These are phyloP conservation scores for Acleris cristana DNA, from an alignment of 2,888 invertebrate genomes.

Conservation along the genomic window DNA sequence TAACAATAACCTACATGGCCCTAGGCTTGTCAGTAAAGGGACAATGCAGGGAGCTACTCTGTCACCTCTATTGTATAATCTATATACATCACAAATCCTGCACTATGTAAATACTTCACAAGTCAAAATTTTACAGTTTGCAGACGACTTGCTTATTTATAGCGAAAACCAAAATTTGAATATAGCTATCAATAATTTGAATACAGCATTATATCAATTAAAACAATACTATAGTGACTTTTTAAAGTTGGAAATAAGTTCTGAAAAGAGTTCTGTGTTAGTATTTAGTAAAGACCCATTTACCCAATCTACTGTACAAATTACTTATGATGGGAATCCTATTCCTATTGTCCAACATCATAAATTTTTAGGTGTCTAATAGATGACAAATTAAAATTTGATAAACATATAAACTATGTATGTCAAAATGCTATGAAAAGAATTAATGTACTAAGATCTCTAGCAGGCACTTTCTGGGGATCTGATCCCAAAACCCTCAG, in stretches of 20 bases:
- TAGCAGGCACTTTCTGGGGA: no score
- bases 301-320: neutral
- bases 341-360: neutral
- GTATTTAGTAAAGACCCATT: slow-evolving; percentile 7
- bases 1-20: neutral
- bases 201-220: neutral
- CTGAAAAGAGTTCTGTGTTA: no score
- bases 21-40: neutral
- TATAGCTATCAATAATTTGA: neutral
- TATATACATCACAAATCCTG: no score
- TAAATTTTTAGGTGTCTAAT: neutral
- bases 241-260: no score
- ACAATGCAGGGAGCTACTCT: neutral
- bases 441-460: no score
- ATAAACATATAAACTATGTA: no score
- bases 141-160: slow-evolving; percentile 9
- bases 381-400: neutral
- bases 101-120: no score
- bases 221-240: neutral
- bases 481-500: no score
- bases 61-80: neutral
- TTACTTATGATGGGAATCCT: neutral
- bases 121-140: slow-evolving; percentile 8
- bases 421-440: no score
- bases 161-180: slow-evolving; percentile 1